phyloP scores from a whole-genome alignment of 2,888 invertebrate genomes.

The Cataglyphis cursor region DNA sequence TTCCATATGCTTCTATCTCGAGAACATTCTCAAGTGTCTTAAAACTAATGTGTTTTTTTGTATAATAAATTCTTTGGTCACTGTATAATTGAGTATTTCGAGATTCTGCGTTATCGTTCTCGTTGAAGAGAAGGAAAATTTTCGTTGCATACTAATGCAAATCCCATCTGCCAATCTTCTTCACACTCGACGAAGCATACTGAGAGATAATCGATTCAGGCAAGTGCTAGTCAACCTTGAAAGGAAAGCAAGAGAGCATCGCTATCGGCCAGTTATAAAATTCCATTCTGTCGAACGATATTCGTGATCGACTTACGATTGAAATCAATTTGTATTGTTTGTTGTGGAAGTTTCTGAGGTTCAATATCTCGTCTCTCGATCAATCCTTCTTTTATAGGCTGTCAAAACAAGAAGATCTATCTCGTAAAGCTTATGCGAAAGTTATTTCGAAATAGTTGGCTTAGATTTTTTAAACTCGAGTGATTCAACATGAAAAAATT shows the following conservation, averaged over 20 bases:
- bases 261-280: conserved; percentile 25
- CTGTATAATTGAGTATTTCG: conserved; percentile 8
- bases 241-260: conserved; percentile 45
- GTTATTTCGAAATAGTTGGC: background rate
- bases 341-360: background rate
- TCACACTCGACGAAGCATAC: conserved; percentile 52
- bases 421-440: background rate
- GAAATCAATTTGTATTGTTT: conserved; percentile 11
- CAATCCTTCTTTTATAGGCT: background rate
- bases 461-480: background rate
- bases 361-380: conserved; percentile 3
- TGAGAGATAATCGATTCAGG: conserved; percentile 49
- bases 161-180: conserved; percentile 54
- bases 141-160: conserved; percentile 48
- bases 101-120: conserved; percentile 4
- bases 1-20: background rate
- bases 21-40: background rate
- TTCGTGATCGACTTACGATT: conserved; percentile 29
- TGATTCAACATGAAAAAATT: background rate
- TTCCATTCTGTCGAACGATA: conserved; percentile 20
- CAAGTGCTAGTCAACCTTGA: conserved; percentile 52
- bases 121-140: conserved; percentile 28
- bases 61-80: background rate
- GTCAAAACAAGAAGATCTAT: background rate
- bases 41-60: background rate